phyloP scores from a whole-genome alignment of 2,797 vertebrate species.

The Mus caroli region DNA sequence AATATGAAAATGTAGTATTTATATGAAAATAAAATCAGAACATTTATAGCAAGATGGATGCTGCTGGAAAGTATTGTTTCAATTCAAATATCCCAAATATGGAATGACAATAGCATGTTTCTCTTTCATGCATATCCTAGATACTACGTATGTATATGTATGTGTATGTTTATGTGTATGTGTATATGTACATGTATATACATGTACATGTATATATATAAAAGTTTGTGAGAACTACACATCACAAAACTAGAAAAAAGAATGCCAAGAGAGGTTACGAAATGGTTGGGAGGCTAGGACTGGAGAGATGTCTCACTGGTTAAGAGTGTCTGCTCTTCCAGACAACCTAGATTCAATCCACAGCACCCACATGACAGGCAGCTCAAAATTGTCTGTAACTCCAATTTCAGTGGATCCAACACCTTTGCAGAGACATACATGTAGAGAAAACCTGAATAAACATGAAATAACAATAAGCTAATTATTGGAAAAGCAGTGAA shows the following conservation, averaged over 20 bases:
- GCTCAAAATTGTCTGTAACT: not conserved
- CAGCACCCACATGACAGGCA: not conserved
- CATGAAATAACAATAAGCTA: not conserved
- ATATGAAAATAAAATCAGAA: not conserved
- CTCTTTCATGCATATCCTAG: not conserved
- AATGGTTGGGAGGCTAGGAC: not conserved
- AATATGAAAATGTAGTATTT: not conserved
- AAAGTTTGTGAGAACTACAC: not conserved
- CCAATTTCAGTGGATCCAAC: not conserved
- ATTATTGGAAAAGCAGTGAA: not conserved
- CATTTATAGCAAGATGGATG: not conserved
- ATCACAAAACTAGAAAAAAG: not conserved
- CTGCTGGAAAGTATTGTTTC: not conserved
- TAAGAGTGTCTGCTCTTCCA: not conserved
- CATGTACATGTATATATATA: too few species aligned
- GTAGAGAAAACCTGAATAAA: not conserved
- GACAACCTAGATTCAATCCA: not conserved
- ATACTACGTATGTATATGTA: too few species aligned
- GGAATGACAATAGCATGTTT: not conserved
- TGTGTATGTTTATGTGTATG: too few species aligned
- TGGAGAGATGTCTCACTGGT: not conserved
- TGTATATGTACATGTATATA: too few species aligned
- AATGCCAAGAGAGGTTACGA: too few species aligned
- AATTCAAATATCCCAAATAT: not conserved
- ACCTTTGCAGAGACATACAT: not conserved